A percentile compares a stretch with the other conserved stretches of the same genome.
Evolutionary conservation across 2,888 invertebrate species (phyloP).

Genomic region (Rhopalosiphum nymphaeae): DNA sequence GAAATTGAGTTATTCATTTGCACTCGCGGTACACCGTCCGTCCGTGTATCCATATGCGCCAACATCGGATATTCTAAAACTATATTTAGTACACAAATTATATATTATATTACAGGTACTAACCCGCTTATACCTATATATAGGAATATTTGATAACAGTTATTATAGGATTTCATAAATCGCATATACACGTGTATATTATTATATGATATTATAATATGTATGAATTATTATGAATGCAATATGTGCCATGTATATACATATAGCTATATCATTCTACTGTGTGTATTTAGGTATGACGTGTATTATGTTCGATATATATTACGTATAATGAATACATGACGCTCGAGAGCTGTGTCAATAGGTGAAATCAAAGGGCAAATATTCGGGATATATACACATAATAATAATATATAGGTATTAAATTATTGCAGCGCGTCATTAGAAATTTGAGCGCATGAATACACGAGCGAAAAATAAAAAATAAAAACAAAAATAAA

Average conservation of each 20-base stretch:
- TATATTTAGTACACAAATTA: not conserved
- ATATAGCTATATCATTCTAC: not conserved
- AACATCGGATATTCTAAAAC: not conserved
- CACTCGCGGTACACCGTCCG: not conserved
- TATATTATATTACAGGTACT: not conserved
- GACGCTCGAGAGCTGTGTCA: not conserved
- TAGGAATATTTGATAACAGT: slow-evolving; percentile 26
- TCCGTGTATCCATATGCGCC: not conserved
- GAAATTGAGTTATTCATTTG: not conserved
- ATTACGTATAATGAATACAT: not conserved
- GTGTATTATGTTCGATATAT: not conserved
- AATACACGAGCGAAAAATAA: not conserved
- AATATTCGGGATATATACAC: slow-evolving; percentile 2
- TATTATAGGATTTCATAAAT: slow-evolving; percentile 30
- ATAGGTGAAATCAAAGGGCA: slow-evolving; percentile 55
- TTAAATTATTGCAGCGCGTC: not conserved
- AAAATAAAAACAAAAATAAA: not conserved
- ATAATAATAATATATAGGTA: not conserved
- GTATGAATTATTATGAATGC: not conserved
- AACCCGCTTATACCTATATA: not conserved
- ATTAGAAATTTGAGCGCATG: not conserved
- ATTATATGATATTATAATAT: not conserved
- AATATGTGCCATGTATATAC: not conserved
- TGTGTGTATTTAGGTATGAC: not conserved
- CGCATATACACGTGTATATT: not conserved